Percentiles rank a stretch among this genome's conserved stretches.
Conservation (phyloP, 2,797 vertebrate species). For the Hirundo rustica region DNA sequence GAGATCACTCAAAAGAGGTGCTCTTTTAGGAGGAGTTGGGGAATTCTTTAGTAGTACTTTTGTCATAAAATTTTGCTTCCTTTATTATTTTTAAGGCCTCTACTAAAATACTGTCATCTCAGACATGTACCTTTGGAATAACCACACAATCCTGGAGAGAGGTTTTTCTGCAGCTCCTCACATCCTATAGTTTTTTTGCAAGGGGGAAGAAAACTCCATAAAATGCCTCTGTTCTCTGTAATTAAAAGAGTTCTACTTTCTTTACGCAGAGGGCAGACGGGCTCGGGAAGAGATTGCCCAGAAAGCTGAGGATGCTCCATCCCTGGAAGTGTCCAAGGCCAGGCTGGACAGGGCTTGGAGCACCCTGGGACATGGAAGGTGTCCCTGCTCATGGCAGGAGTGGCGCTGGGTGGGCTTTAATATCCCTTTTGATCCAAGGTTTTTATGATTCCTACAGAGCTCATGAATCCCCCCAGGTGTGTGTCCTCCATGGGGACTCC, state of each 20-base stretch:
- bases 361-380: neutral
- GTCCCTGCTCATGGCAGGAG: neutral
- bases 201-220: neutral
- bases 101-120: neutral
- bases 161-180: neutral
- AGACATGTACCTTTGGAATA: neutral
- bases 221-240: neutral
- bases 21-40: neutral
- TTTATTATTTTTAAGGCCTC: neutral
- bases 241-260: neutral
- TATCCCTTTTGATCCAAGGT: neutral
- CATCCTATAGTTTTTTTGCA: accelerated
- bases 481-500: neutral
- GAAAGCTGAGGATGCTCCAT: neutral
- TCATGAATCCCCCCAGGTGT: neutral
- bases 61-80: neutral
- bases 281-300: neutral
- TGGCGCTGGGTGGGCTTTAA: neutral
- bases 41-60: neutral
- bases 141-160: neutral
- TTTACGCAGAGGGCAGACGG: neutral
- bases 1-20: accelerated
- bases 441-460: neutral
- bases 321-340: neutral
- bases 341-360: neutral